A percentile compares a stretch with the other conserved stretches of the same genome.
Conservation (phyloP, 2,113 vertebrate genomes). For the Ia io region DNA sequence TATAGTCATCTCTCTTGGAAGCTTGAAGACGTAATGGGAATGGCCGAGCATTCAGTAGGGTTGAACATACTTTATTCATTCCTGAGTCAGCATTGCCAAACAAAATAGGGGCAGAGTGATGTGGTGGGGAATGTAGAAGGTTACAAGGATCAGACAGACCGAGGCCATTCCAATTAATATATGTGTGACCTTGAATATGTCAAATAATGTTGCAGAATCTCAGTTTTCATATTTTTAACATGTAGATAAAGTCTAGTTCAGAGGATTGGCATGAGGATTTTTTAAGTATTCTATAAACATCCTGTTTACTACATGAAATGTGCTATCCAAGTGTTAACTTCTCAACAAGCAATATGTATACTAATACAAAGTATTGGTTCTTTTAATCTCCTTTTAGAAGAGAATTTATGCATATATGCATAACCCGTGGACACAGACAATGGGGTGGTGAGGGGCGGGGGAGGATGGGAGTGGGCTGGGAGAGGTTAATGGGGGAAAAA, state of each 20-base stretch:
- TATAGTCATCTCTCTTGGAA: slow-evolving; percentile 50
- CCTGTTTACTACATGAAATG: background rate
- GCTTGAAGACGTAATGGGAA: slow-evolving; percentile 10
- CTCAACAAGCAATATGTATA: background rate
- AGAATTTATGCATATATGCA: background rate
- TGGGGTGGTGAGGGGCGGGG: no score
- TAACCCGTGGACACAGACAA: no score
- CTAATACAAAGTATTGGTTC: slow-evolving; percentile 38
- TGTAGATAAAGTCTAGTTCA: background rate
- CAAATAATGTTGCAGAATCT: background rate
- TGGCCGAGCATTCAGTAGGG: background rate
- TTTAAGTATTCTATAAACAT: background rate
- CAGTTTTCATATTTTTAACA: background rate
- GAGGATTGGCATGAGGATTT: background rate
- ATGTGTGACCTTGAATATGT: background rate
- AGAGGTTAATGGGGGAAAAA: no score
- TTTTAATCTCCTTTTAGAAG: background rate
- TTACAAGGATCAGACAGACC: background rate
- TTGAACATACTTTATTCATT: background rate
- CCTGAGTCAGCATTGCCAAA: background rate
- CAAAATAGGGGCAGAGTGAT: background rate
- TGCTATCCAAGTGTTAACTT: background rate
- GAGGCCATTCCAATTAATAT: background rate
- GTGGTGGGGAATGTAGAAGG: background rate
- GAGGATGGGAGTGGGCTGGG: no score